These are phyloP conservation scores for Junonia oenone DNA, from an alignment of 2,888 invertebrate genomes.

Conservation along the genomic window DNA sequence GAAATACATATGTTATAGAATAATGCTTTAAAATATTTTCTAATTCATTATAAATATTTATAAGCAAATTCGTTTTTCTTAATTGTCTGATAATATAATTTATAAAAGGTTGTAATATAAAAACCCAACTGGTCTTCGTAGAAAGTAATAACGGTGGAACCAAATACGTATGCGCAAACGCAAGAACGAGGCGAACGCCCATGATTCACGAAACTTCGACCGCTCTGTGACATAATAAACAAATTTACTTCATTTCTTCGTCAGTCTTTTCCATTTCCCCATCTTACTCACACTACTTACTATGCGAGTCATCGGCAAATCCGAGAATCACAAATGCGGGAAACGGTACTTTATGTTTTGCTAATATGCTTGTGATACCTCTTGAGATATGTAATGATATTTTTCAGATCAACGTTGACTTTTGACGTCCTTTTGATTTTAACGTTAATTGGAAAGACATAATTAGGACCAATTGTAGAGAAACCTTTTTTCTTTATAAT, in stretches of 20 bases:
- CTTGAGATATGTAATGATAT: too few relatives aligned
- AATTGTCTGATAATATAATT: background rate
- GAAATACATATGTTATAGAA: too few relatives aligned
- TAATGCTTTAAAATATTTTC: background rate
- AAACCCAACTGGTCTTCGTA: constrained; percentile 41
- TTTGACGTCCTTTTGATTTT: background rate
- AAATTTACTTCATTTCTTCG: constrained; percentile 67
- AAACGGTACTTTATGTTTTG: constrained; percentile 1
- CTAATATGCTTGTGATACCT: too few relatives aligned
- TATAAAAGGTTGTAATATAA: constrained; percentile 22
- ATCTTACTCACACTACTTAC: constrained; percentile 52
- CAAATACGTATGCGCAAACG: constrained; percentile 42
- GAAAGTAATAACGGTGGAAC: constrained; percentile 75
- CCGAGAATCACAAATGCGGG: constrained; percentile 27
- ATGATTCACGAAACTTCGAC: constrained; percentile 70
- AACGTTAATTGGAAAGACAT: background rate
- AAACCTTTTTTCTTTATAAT: background rate
- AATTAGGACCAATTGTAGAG: background rate
- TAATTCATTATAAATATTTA: background rate
- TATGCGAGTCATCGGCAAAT: constrained; percentile 38
- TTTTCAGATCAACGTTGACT: too few relatives aligned
- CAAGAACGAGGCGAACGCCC: constrained; percentile 25
- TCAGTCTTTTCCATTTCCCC: constrained; percentile 50
- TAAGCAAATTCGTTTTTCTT: background rate
- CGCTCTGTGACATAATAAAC: constrained; percentile 72